phyloP scores from a whole-genome alignment of 2,113 vertebrate genomes.

The Ochotona curzoniae region DNA sequence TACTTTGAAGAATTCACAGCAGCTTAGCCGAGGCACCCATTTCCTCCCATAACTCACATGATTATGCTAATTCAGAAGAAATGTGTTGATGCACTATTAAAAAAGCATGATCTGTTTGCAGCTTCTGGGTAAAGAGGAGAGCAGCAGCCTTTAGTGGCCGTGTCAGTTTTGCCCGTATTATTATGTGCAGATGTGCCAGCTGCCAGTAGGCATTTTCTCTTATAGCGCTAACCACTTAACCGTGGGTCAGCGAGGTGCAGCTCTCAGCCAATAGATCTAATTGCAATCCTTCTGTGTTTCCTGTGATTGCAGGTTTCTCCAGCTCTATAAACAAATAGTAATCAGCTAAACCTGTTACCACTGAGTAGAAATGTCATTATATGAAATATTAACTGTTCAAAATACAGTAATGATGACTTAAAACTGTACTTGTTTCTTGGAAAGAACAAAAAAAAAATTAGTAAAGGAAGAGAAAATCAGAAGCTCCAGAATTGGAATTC shows the following conservation, averaged over 20 bases:
- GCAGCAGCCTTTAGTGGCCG: conserved; percentile 87
- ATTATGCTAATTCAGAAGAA: conserved; percentile 76
- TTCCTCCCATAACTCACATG: conserved; percentile 45
- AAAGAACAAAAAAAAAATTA: conserved; percentile 83
- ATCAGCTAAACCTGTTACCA: conserved; percentile 94
- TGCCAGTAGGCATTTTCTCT: conserved; percentile 90
- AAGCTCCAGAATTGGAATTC: conserved; percentile 78
- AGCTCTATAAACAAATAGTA: conserved; percentile 93
- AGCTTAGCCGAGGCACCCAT: conserved; percentile 53
- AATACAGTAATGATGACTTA: conserved; percentile 90
- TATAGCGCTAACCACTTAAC: conserved; percentile 93
- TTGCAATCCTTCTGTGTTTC: conserved; percentile 93
- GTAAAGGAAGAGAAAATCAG: conserved; percentile 81
- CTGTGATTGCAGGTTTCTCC: conserved; percentile 95
- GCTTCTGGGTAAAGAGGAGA: conserved; percentile 87
- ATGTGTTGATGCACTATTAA: conserved; percentile 86
- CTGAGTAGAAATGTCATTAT: conserved; percentile 89
- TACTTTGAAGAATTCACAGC: conserved; percentile 65
- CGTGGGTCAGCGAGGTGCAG: conserved; percentile 91
- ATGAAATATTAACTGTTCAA: conserved; percentile 91
- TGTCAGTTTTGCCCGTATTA: conserved; percentile 88
- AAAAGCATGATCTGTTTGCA: conserved; percentile 88
- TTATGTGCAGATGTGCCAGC: conserved; percentile 91
- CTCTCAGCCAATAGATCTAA: conserved; percentile 94
- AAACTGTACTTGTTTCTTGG: conserved; percentile 88